Percentiles rank a stretch among this genome's conserved stretches.
phyloP scores from a whole-genome alignment of 2,113 vertebrate species.

The Crotophaga sulcirostris region DNA sequence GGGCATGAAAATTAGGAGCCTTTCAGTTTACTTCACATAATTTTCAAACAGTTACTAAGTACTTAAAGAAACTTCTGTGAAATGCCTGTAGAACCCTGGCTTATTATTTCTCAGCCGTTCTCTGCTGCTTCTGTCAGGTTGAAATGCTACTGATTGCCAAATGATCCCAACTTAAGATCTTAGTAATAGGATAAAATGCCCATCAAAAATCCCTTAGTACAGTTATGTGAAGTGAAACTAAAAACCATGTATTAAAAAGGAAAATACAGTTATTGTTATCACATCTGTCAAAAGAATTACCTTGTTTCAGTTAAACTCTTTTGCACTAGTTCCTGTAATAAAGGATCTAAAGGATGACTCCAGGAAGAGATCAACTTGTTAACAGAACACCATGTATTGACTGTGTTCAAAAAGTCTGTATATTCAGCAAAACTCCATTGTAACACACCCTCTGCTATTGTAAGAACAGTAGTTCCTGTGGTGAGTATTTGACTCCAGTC shows the following conservation, averaged over 20 bases:
- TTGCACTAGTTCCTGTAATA: constrained; percentile 19
- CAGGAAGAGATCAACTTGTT: constrained; percentile 64
- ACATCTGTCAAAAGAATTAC: constrained; percentile 32
- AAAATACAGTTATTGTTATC: constrained; percentile 55
- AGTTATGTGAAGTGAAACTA: constrained; percentile 18
- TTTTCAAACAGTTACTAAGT: neutral
- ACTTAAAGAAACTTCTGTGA: neutral
- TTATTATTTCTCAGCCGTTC: neutral
- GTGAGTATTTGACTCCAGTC: constrained; percentile 53
- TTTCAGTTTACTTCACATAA: neutral
- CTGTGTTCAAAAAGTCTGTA: constrained; percentile 58
- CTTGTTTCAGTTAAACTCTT: constrained; percentile 34
- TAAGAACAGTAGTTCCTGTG: constrained; percentile 61
- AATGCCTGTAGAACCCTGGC: neutral
- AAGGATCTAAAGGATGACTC: constrained; percentile 54
- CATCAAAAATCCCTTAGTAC: neutral
- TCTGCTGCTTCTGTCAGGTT: neutral
- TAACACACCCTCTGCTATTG: constrained; percentile 51
- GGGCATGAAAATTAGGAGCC: neutral
- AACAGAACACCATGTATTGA: constrained; percentile 32
- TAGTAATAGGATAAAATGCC: neutral
- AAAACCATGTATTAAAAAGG: neutral
- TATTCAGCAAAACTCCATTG: constrained; percentile 56
- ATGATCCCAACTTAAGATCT: neutral
- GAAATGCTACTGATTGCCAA: neutral